Percentiles rank a stretch among this genome's conserved stretches.
These are phyloP conservation scores for Stenodera caucasica DNA, from an alignment of 2,888 invertebrate species.

Conservation along the genomic window DNA sequence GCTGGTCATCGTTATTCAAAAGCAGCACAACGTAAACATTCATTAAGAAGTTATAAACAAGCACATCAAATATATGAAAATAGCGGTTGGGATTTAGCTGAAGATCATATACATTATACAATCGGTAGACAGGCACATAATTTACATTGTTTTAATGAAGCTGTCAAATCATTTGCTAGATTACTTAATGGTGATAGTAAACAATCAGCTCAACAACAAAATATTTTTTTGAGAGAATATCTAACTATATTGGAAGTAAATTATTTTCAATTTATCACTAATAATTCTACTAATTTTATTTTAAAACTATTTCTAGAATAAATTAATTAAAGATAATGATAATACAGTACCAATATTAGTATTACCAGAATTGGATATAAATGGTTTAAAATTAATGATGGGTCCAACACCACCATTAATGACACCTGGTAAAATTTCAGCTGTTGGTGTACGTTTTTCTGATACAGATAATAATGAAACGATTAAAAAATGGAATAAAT, in stretches of 20 bases:
- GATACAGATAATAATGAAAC: conserved; percentile 42
- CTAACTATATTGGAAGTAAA: conserved; percentile 79
- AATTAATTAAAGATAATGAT: conserved; percentile 54
- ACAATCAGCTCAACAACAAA: conserved; percentile 74
- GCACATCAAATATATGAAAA: conserved; percentile 75
- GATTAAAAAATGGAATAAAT: conserved; percentile 65
- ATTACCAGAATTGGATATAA: conserved; percentile 71
- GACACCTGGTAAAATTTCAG: conserved; percentile 61
- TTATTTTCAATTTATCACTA: conserved; percentile 7
- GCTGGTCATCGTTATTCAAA: conserved; percentile 95
- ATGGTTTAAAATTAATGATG: conserved; percentile 70
- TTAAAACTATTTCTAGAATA: conserved; percentile 37
- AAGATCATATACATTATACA: conserved; percentile 95
- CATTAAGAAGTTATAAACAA: conserved; percentile 88
- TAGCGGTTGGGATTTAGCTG: conserved; percentile 88
- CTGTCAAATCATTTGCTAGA: conserved; percentile 76
- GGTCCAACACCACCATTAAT: conserved; percentile 63
- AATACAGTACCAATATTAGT: conserved; percentile 62
- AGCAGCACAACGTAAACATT: conserved; percentile 89
- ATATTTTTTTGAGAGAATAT: conserved; percentile 84
- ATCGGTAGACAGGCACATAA: conserved; percentile 88
- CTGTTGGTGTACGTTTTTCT: conserved; percentile 57
- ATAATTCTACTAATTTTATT: conserved; percentile 20
- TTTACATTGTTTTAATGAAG: conserved; percentile 70
- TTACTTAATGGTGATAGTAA: conserved; percentile 71